Evolutionary conservation across 2,113 vertebrate species (phyloP), one percentile per base, ranked within the genome.

Genomic region (Lepus americanus): DNA sequence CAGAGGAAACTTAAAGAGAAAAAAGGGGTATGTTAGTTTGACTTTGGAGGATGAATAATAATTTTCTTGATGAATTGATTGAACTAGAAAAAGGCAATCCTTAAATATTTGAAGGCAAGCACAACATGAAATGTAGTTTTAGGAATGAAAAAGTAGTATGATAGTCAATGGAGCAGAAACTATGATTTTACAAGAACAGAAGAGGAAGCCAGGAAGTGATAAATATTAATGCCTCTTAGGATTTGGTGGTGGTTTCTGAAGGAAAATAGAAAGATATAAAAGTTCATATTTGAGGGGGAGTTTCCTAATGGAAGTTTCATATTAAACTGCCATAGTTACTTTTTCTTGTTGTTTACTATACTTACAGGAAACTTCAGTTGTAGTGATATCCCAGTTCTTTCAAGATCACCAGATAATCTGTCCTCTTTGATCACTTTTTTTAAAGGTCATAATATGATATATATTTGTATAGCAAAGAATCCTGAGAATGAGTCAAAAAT

Each of bases 271-370:
- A 94, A 10, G 61, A 85, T 39, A 44, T 87, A 90, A 87, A 66
- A 59, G 17, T 22, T 92, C 79, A 64, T 79, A 90, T 92, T 92
- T 70, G 20, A 90, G 3, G n/a, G 31, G 79, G 89, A 80, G 31
- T 95, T 92, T 87, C 59, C 33, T 80, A 31, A 53, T 92, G 33
- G 29, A 95, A 70, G 29, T 85, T 91, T 84, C 27, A 55, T 78
- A 10, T 85, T 94, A 78, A 81, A 14, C 92, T 83, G 59, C 55
- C 87, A 6, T 67, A 72, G 29, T 82, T 70, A 69, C 9, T 83
- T 39, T 82, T 79, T 91, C 33, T 88, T 16, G 25, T 87, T 85
- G 59, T 87, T 88, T 87, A 67, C 36, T 72, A 6, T 94, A 19
- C 89, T 90, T 51, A 69, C 5, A 53, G 7, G 81, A 66, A 7